Conservation (phyloP, 2,888 invertebrate genomes). For the Nudaria mundana region DNA sequence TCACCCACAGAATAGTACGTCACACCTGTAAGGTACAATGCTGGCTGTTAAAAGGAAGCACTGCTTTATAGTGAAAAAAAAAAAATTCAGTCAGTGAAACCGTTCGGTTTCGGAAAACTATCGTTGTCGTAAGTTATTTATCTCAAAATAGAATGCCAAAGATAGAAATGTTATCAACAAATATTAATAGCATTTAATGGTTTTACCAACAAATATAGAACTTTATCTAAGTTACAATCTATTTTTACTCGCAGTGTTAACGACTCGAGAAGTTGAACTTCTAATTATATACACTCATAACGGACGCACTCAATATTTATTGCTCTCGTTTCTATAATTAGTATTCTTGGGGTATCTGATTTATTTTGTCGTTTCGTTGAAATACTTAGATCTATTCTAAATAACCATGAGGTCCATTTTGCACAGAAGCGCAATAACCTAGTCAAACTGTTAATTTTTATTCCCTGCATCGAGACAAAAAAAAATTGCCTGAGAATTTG, state of each 20-base stretch:
- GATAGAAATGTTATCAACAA: constrained; percentile 2
- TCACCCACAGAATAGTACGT: constrained; percentile 34
- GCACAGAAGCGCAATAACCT: too few species aligned
- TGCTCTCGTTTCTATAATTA: not conserved
- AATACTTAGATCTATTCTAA: too few species aligned
- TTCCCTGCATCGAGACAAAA: too few species aligned
- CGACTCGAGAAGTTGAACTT: constrained; percentile 26
- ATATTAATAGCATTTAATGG: constrained; percentile 8
- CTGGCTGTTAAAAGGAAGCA: constrained; percentile 4
- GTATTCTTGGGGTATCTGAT: not conserved
- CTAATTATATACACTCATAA: constrained; percentile 9
- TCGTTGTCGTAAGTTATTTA: not conserved
- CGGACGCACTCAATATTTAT: constrained; percentile 6
- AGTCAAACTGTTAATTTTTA: too few species aligned
- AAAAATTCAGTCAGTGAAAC: too few species aligned
- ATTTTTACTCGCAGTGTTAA: constrained; percentile 27
- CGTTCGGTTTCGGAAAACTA: too few species aligned
- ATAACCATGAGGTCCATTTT: too few species aligned
- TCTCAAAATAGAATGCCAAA: constrained; percentile 1
- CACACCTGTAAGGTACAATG: constrained; percentile 34
- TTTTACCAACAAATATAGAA: constrained; percentile 21
- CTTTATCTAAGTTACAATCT: constrained; percentile 18
- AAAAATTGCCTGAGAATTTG: too few species aligned
- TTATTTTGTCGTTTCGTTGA: not conserved
- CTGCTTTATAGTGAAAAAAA: too few species aligned